These are phyloP conservation scores for Lerema accius DNA, from an alignment of 1,140 invertebrate species.

Conservation along the genomic window DNA sequence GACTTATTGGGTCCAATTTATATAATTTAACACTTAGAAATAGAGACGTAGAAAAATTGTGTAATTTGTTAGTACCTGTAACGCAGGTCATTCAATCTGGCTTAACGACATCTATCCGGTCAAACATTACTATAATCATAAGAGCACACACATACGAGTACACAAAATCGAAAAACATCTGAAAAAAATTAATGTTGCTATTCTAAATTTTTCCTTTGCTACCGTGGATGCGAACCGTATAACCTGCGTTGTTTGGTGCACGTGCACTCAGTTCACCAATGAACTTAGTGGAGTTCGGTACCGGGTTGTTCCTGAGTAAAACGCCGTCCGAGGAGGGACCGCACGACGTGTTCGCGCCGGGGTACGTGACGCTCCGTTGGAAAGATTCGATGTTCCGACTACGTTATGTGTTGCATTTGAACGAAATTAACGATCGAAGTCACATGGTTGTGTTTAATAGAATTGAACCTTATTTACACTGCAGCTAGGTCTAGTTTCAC, in stretches of 20 bases:
- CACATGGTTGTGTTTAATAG: conserved; percentile 24
- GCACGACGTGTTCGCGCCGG: conserved; percentile 72
- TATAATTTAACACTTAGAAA: no score
- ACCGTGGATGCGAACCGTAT: conserved; percentile 75
- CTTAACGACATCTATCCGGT: no score
- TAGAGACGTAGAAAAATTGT: no score
- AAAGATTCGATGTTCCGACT: conserved; percentile 56
- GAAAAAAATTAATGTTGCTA: conserved; percentile 62
- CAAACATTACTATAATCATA: no score
- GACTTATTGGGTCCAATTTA: no score
- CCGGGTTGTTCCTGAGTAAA: conserved; percentile 92
- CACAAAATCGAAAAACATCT: conserved; percentile 29
- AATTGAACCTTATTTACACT: conserved; percentile 21
- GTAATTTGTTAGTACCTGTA: no score
- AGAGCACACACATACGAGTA: conserved; percentile 43
- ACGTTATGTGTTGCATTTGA: conserved; percentile 62
- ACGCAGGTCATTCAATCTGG: no score
- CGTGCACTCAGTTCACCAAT: conserved; percentile 88
- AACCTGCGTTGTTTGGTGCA: conserved; percentile 56
- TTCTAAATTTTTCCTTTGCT: conserved; percentile 75
- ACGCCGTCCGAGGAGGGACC: conserved; percentile 91
- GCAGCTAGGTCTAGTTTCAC: no score
- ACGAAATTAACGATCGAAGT: conserved; percentile 38
- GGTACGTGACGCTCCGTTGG: conserved; percentile 72
- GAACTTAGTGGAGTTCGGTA: conserved; percentile 94